Evolutionary conservation across 1,140 invertebrate genomes (phyloP).

Genomic region (Solen grandis): DNA sequence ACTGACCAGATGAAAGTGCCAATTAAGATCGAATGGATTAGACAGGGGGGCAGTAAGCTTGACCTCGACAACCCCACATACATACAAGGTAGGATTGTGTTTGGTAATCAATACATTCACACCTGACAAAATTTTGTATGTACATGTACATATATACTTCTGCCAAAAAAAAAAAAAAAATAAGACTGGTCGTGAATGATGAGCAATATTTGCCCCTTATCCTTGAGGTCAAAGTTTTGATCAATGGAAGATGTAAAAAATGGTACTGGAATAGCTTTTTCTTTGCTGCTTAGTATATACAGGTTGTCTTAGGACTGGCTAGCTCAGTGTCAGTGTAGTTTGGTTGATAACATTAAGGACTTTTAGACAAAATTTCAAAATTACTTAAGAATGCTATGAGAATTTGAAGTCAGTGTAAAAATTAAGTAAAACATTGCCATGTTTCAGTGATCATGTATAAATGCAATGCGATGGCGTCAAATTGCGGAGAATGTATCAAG

Average conservation of each 20-base stretch:
- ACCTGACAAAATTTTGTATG: background rate
- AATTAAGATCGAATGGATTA: conserved; percentile 75
- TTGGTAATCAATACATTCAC: background rate
- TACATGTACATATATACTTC: background rate
- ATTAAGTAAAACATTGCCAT: no score
- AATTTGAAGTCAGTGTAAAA: no score
- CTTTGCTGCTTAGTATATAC: background rate
- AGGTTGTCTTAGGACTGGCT: background rate
- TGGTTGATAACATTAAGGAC: background rate
- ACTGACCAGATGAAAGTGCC: conserved; percentile 70
- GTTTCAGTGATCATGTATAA: conserved; percentile 78
- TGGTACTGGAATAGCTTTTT: background rate
- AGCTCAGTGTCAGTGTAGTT: background rate
- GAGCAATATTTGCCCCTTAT: no score
- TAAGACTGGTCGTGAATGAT: no score
- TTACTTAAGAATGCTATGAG: no score
- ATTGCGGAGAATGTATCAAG: conserved; percentile 76
- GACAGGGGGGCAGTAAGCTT: conserved; percentile 11
- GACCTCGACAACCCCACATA: conserved; percentile 75
- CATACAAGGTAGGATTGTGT: conserved; percentile 77
- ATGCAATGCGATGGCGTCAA: conserved; percentile 75
- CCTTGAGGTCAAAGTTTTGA: no score
- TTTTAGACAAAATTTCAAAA: no score
- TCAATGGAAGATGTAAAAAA: background rate
- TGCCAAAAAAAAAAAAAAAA: no score